phyloP scores from a whole-genome alignment of 92 coral and sea anemone genomes.

The Epizoanthus ramosus region DNA sequence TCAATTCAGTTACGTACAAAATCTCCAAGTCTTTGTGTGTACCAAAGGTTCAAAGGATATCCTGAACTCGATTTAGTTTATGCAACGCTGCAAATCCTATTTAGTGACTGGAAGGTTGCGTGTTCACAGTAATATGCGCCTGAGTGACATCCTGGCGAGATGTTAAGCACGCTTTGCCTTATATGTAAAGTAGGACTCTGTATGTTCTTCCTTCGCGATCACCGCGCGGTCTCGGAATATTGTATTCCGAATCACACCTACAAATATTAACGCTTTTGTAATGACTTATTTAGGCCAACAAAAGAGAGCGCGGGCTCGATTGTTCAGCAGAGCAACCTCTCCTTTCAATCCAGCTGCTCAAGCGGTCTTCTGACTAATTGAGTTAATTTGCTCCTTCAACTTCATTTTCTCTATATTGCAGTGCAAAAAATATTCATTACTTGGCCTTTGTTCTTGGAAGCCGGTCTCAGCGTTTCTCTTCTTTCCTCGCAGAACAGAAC shows the following conservation, averaged over 20 bases:
- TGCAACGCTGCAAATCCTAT: slow-evolving; percentile 64
- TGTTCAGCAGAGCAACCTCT: slow-evolving; percentile 68
- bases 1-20: background rate
- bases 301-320: slow-evolving; percentile 76
- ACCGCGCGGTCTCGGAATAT: slow-evolving; percentile 59
- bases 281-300: slow-evolving; percentile 71
- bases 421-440: slow-evolving; percentile 74
- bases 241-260: slow-evolving; percentile 62
- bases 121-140: slow-evolving; percentile 51
- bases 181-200: slow-evolving; percentile 58
- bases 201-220: slow-evolving; percentile 31
- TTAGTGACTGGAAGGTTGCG: slow-evolving; percentile 56
- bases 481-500: slow-evolving; percentile 82
- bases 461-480: slow-evolving; percentile 84
- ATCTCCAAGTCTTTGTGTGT: slow-evolving; percentile 18
- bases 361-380: slow-evolving; percentile 83
- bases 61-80: slow-evolving; percentile 37
- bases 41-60: slow-evolving; percentile 10
- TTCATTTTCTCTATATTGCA: slow-evolving; percentile 70
- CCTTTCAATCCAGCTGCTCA: slow-evolving; percentile 72
- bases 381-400: slow-evolving; percentile 76
- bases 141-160: slow-evolving; percentile 62
- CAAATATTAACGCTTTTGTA: slow-evolving; percentile 63
- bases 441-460: slow-evolving; percentile 72
- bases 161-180: slow-evolving; percentile 56